Percentiles rank a stretch among this genome's conserved stretches.
Conservation (phyloP, 2,113 vertebrate species). For the Cheilinus undulatus region DNA sequence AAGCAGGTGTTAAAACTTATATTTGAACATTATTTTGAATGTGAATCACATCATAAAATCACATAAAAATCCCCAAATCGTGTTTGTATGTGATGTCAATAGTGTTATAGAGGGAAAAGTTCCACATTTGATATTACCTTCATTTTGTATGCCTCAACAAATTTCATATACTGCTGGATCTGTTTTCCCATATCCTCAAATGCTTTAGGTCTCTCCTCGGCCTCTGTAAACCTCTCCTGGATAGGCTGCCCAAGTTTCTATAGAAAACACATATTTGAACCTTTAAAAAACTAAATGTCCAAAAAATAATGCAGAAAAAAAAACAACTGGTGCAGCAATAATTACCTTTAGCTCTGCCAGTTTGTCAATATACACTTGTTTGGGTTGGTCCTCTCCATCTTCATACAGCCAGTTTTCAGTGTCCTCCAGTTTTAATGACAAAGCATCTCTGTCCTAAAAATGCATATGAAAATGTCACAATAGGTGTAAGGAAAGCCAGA, state of each 20-base stretch:
- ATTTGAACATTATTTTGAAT: too few relatives aligned
- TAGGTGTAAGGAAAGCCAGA: not conserved
- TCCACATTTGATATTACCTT: constrained; percentile 83
- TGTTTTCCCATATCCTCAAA: constrained; percentile 97
- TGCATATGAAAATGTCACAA: not conserved
- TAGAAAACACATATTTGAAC: too few relatives aligned
- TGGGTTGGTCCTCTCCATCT: constrained; percentile 97
- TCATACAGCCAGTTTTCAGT: constrained; percentile 98
- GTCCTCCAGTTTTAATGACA: constrained; percentile 93
- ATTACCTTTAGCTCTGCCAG: constrained; percentile 91
- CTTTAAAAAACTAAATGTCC: constrained; percentile 1
- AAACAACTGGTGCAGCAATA: not conserved
- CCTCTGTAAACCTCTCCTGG: constrained; percentile 90
- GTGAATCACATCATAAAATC: not conserved
- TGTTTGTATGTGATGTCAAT: not conserved
- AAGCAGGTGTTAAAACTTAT: too few relatives aligned
- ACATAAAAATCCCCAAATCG: too few relatives aligned
- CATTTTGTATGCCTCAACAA: constrained; percentile 92
- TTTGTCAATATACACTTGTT: constrained; percentile 98
- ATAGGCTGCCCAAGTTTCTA: constrained; percentile 94
- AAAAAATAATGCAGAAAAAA: not conserved
- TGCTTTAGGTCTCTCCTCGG: constrained; percentile 94
- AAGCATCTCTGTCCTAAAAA: constrained; percentile 88
- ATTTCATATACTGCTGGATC: constrained; percentile 96
- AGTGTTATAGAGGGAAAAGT: not conserved